Conservation (phyloP, 1,140 invertebrate species). For the Parasteatoda tepidariorum region DNA sequence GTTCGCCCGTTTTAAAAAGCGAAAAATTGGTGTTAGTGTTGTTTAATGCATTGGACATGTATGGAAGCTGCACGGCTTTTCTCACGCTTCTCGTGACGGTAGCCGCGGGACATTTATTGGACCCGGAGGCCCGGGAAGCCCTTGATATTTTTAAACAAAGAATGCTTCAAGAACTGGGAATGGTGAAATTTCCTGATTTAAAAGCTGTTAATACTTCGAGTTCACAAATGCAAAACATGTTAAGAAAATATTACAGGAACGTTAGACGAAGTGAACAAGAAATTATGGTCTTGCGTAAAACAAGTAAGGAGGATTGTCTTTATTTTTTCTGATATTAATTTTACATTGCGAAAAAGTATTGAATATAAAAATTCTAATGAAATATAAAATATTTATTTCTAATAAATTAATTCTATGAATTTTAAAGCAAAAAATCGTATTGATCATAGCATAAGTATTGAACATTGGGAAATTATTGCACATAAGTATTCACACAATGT, state of each 20-base stretch:
- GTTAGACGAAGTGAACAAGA: background rate
- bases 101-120: background rate
- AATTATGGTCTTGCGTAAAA: background rate
- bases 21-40: background rate
- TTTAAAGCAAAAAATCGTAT: too few species aligned
- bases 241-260: background rate
- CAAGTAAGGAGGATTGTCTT: too few species aligned
- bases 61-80: slow-evolving; percentile 5
- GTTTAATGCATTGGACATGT: background rate
- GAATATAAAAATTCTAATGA: too few species aligned
- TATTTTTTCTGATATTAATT: too few species aligned
- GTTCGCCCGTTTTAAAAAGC: background rate
- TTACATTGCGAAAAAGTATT: too few species aligned
- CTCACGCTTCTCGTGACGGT: background rate
- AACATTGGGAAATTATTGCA: too few species aligned
- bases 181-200: background rate
- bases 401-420: too few species aligned
- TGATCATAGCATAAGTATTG: too few species aligned
- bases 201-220: background rate
- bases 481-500: too few species aligned
- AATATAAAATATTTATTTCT: too few species aligned
- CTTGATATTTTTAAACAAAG: background rate
- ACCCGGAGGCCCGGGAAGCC: background rate
- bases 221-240: background rate
- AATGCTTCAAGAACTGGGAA: background rate